Percentiles rank a stretch among this genome's conserved stretches.
phyloP scores from a whole-genome alignment of 2,113 vertebrate species.

The Motacilla tschutschensis region DNA sequence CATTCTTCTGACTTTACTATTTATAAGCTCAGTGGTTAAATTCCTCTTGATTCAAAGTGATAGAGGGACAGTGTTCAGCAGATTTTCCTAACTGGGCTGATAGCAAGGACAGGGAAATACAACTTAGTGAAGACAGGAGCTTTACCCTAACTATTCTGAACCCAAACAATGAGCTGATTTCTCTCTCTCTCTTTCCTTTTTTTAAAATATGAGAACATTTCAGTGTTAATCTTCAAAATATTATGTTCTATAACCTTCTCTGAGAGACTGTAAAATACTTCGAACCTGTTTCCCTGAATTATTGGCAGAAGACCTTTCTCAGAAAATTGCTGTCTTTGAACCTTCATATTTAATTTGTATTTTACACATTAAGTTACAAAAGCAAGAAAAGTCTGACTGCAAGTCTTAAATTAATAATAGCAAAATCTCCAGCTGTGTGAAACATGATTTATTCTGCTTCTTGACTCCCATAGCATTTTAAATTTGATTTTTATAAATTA shows the following conservation, averaged over 20 bases:
- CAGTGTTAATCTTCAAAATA: not conserved
- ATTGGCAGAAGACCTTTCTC: not conserved
- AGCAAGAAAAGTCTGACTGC: not conserved
- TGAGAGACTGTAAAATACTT: not conserved
- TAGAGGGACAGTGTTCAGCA: not conserved
- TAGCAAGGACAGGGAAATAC: not conserved
- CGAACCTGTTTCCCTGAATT: not conserved
- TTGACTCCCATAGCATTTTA: not conserved
- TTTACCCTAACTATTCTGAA: not conserved
- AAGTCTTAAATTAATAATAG: slow-evolving; percentile 39
- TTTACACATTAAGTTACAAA: not conserved
- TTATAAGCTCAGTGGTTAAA: not conserved
- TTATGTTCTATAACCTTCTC: not conserved
- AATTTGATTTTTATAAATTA: slow-evolving; percentile 33
- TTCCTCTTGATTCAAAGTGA: not conserved
- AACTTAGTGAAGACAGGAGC: not conserved
- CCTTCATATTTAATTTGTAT: slow-evolving; percentile 14
- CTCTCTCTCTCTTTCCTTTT: not conserved
- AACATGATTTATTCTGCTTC: slow-evolving; percentile 5
- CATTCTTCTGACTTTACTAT: not conserved
- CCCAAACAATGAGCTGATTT: not conserved
- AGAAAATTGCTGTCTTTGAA: slow-evolving; percentile 19
- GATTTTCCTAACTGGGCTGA: not conserved
- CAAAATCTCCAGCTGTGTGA: slow-evolving; percentile 1
- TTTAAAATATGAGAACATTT: not conserved